Evolutionary conservation across 2,888 invertebrate genomes (phyloP), one percentile per base, ranked within the genome.

Genomic region (Odontocolon sp.): DNA sequence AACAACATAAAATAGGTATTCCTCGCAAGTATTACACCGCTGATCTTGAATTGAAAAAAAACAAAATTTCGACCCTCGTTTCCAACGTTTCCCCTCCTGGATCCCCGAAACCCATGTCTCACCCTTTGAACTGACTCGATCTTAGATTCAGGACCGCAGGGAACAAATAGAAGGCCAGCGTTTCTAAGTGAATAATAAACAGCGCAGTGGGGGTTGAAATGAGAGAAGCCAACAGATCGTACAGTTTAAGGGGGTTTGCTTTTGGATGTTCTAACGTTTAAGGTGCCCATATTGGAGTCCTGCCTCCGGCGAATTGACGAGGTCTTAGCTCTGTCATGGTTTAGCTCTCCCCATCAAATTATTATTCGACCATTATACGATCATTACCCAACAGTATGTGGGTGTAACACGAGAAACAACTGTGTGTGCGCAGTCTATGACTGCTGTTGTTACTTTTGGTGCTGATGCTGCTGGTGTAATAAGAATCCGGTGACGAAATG

Each of bases 331-430:
- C 50, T 45, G 45, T n/a, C 42, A 69, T 61, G 63, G 59, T 45
- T 45, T 63, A 26, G 52, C 73, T n/a, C n/a, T n/a, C 82, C 80
- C 82, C 59, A 66, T 72, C 73, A 80, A 82, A 87, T 88, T 85
- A 89, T 89, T 89, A 87, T 82, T 86, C 86, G 80, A 83, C 88
- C 83, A 89, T 89, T 89, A 88, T 88, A 87, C 87, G 86, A 86
- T 87, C 87, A 89, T 89, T 89, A 88, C 84, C 87, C 84, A 83
- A 85, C 85, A 84, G 84, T 86, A 85, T 83, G 85, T 85, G 84
- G 87, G 86, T 88, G 89, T 89, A 89, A 89, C 84, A 86, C 83
- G 89, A 89, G 88, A 88, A 87, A 87, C 85, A 85, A 88, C 36
- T 57, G 38, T 50, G 42, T 45, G 33, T 82, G 84, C 85, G 82